Evolutionary conservation across 2,797 vertebrate genomes (phyloP), one percentile per base, ranked within the genome.

Genomic region (Molossus alvarezi): DNA sequence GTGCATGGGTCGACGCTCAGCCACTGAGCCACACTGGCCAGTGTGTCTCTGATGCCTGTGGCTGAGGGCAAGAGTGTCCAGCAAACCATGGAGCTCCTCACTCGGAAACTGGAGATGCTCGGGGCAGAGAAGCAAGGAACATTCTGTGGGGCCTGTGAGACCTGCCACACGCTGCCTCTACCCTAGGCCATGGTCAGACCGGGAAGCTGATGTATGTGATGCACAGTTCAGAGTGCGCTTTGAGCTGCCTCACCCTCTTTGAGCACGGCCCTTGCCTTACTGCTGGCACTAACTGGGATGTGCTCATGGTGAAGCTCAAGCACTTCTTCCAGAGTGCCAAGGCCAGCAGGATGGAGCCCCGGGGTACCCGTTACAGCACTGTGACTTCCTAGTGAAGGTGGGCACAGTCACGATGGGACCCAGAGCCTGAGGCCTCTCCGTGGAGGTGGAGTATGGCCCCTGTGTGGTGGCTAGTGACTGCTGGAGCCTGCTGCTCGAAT

Each of bases 281-380:
- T 41, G 99, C 99, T 0, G 99, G 99, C 0, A 98, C 99, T 91
- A 99, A 99, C 98, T 99, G 99, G 3, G 99, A 99, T 37, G 99
- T 99, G 75, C 99, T 99, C 6, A 99, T 99, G 99, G 99, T 99
- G 97, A 99, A 99, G 97, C 98, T 99, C 80, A 99, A 99, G 98
- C 99, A 99, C 79, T 99, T 99, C 98, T 99, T 99, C 97, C 99
- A 99, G 97, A 99, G 99, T 1, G 99, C 99, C 95, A 99, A 99
- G 96, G 99, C 99, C 6, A 99, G 99, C 98, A 99, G 99, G 97
- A 99, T 99, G 88, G 99, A 99, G 98, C 99, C 99, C 96, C 99
- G 99, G 0, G 99, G 99, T 2, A 98, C 99, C 1, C 99, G 99
- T 83, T 99, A 99, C 99, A 99, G 94, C 99, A 99, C 97, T 99